Conservation (phyloP, 2,888 invertebrate genomes). For the Catocala fraxini region DNA sequence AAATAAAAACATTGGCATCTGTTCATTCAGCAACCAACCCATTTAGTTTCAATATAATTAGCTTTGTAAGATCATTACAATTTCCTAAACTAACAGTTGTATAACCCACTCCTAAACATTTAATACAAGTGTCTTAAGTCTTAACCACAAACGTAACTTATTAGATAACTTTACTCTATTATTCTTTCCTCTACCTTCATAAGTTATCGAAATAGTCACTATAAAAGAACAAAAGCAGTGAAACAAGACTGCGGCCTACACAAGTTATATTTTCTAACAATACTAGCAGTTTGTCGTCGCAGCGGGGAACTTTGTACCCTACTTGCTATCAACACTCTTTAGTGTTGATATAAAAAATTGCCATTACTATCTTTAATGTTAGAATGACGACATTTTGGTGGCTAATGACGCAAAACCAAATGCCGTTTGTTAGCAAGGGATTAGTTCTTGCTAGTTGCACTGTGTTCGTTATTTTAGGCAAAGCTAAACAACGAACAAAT, state of each 20-base stretch:
- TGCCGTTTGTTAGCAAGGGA: conserved; percentile 37
- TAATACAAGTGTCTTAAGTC: background rate
- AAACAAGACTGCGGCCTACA: background rate
- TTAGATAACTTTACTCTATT: conserved; percentile 8
- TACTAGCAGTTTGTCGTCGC: conserved; percentile 21
- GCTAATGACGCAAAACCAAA: conserved; percentile 33
- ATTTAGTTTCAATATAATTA: no score
- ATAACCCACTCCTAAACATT: background rate
- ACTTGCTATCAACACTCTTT: background rate
- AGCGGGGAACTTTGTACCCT: conserved; percentile 14
- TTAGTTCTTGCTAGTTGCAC: conserved; percentile 28
- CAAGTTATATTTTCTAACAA: conserved; percentile 19
- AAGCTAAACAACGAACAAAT: conserved; percentile 11
- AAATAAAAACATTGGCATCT: no score
- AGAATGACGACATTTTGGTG: conserved; percentile 15
- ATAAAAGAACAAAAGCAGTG: conserved; percentile 11
- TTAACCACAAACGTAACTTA: background rate
- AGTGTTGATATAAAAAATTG: conserved; percentile 24
- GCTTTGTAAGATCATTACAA: no score
- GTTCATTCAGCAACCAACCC: no score
- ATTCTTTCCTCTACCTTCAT: conserved; percentile 4
- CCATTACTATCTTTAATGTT: conserved; percentile 22
- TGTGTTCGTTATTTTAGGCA: conserved; percentile 12
- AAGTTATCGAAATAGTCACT: conserved; percentile 8
- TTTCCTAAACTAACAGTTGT: no score